phyloP scores from a whole-genome alignment of 2,888 invertebrate species.

The Rhyacophila evoluta region DNA sequence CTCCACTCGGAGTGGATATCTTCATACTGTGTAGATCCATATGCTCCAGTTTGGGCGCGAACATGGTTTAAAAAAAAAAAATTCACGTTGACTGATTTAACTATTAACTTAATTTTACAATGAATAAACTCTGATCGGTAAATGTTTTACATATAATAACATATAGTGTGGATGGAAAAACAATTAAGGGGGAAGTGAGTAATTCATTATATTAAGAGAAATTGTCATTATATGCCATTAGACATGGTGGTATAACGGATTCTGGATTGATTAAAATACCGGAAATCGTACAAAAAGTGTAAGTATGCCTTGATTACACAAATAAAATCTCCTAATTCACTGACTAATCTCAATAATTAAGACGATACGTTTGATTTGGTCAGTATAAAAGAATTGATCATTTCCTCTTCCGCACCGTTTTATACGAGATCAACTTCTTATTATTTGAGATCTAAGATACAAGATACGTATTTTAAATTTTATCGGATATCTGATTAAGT shows the following conservation, averaged over 20 bases:
- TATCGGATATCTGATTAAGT: too few relatives aligned
- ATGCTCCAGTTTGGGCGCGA: too few relatives aligned
- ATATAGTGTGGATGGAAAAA: too few relatives aligned
- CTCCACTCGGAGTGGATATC: too few relatives aligned
- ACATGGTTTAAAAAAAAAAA: too few relatives aligned
- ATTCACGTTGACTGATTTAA: too few relatives aligned
- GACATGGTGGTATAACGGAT: background rate
- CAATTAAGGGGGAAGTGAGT: background rate
- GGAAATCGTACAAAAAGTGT: background rate
- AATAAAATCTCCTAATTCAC: background rate
- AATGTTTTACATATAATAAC: too few relatives aligned
- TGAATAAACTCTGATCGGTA: too few relatives aligned
- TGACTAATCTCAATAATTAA: background rate
- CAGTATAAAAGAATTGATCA: background rate
- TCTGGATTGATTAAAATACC: background rate
- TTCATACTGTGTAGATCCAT: too few relatives aligned
- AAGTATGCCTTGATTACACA: background rate
- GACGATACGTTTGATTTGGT: background rate
- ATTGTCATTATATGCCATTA: background rate
- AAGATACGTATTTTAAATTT: too few relatives aligned
- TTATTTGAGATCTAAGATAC: too few relatives aligned
- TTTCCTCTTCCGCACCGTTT: background rate
- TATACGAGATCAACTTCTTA: background rate
- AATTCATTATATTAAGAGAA: background rate
- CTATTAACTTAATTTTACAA: too few relatives aligned